A percentile compares a stretch with the other conserved stretches of the same genome.
These are phyloP conservation scores for Agrotis puta DNA, from an alignment of 2,888 invertebrate genomes.

Conservation along the genomic window DNA sequence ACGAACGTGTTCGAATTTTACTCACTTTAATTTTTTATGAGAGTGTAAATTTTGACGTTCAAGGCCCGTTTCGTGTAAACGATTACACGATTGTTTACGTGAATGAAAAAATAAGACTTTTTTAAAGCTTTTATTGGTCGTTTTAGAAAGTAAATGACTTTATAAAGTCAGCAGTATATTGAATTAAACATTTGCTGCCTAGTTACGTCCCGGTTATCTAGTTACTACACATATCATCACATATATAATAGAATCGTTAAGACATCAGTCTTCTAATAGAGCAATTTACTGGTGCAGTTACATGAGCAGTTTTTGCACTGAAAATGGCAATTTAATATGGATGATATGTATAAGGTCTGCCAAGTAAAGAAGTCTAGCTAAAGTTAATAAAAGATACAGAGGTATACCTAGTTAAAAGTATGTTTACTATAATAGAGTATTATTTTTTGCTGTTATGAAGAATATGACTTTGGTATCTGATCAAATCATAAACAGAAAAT, in stretches of 20 bases:
- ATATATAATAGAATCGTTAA: constrained; percentile 38
- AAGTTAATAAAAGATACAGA: not conserved
- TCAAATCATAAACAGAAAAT: not conserved
- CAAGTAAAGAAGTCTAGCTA: not conserved
- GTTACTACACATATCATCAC: constrained; percentile 24
- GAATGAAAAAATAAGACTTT: constrained; percentile 25
- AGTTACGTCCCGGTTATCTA: constrained; percentile 33
- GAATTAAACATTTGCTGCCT: constrained; percentile 51
- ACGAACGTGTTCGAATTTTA: constrained; percentile 1
- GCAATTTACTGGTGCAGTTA: constrained; percentile 10
- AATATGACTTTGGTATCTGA: no score
- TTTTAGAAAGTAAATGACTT: constrained; percentile 50
- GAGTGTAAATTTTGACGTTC: not conserved
- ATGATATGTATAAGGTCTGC: not conserved
- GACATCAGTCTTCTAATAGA: constrained; percentile 34
- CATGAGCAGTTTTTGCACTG: not conserved
- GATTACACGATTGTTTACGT: constrained; percentile 19
- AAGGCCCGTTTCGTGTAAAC: not conserved
- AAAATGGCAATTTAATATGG: constrained; percentile 6
- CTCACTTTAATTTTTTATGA: not conserved
- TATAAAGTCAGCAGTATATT: constrained; percentile 25
- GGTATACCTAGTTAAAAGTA: not conserved
- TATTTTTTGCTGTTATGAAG: no score
- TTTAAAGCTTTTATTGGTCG: constrained; percentile 18
- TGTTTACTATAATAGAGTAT: no score